Conservation (phyloP, 2,797 vertebrate species). For the Salmo trutta region DNA sequence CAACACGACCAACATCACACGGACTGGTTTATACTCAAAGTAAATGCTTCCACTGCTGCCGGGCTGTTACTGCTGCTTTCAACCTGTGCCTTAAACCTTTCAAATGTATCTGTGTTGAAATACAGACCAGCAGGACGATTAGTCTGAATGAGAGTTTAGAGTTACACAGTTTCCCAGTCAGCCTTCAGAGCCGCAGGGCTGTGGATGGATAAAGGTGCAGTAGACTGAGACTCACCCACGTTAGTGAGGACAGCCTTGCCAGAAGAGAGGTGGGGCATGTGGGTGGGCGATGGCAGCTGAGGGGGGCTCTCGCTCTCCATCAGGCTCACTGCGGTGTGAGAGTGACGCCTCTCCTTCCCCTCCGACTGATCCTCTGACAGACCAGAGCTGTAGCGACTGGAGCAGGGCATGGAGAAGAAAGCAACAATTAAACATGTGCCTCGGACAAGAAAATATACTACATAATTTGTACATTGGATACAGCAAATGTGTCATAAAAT, state of each 20-base stretch:
- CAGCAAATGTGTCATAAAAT: background rate
- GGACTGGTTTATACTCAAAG: no score
- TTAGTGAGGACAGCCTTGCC: conserved; percentile 86
- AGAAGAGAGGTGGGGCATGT: conserved; percentile 76
- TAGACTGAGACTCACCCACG: conserved; percentile 82
- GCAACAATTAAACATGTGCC: conserved; percentile 1
- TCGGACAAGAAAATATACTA: background rate
- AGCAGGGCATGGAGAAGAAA: conserved; percentile 6
- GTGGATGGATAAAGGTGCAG: background rate
- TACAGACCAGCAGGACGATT: no score
- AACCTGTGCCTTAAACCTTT: no score
- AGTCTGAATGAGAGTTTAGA: no score
- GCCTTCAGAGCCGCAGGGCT: background rate
- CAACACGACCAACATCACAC: no score
- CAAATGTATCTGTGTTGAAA: no score
- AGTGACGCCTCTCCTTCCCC: conserved; percentile 88
- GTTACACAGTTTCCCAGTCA: background rate
- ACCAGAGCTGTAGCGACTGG: conserved; percentile 83
- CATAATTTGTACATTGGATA: background rate
- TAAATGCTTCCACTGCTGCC: no score
- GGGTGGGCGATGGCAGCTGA: conserved; percentile 88
- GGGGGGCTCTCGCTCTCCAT: conserved; percentile 84
- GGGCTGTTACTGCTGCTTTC: no score
- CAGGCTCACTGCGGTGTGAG: conserved; percentile 83
- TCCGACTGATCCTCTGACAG: conserved; percentile 85